Evolutionary conservation across 2,888 invertebrate genomes (phyloP).

Genomic region (Tyria jacobaeae): DNA sequence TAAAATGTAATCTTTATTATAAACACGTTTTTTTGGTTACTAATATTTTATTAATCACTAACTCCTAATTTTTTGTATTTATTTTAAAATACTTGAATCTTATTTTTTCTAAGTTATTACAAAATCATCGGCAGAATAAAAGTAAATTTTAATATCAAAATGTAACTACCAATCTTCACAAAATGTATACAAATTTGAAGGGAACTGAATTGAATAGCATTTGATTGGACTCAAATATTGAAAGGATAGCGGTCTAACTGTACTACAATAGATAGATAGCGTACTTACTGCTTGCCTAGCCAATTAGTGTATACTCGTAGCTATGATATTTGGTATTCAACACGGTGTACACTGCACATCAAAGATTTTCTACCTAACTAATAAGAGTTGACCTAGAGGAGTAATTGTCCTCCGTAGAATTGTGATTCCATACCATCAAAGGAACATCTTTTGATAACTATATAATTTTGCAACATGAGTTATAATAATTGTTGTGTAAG

Average conservation of each 20-base stretch:
- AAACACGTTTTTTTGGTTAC: too few relatives aligned
- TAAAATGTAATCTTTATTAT: too few relatives aligned
- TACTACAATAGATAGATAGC: neutral
- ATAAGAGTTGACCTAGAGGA: neutral
- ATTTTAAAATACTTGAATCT: too few relatives aligned
- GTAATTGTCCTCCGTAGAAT: neutral
- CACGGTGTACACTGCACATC: neutral
- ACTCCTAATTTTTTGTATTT: conserved; percentile 8
- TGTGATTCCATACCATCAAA: too few relatives aligned
- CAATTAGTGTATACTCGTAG: neutral
- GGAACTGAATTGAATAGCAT: conserved; percentile 21
- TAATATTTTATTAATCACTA: neutral
- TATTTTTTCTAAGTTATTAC: too few relatives aligned
- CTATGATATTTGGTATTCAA: too few relatives aligned
- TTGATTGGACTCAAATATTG: conserved; percentile 5
- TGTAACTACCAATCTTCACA: neutral
- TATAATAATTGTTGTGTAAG: too few relatives aligned
- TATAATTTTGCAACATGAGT: too few relatives aligned
- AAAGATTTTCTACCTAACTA: neutral
- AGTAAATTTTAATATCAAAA: too few relatives aligned
- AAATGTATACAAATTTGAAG: neutral
- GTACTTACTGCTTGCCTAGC: conserved; percentile 4
- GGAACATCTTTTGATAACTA: too few relatives aligned
- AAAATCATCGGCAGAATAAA: too few relatives aligned
- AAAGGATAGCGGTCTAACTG: conserved; percentile 1